Conservation (phyloP, 1,140 invertebrate species). For the Hycleus phaleratus region DNA sequence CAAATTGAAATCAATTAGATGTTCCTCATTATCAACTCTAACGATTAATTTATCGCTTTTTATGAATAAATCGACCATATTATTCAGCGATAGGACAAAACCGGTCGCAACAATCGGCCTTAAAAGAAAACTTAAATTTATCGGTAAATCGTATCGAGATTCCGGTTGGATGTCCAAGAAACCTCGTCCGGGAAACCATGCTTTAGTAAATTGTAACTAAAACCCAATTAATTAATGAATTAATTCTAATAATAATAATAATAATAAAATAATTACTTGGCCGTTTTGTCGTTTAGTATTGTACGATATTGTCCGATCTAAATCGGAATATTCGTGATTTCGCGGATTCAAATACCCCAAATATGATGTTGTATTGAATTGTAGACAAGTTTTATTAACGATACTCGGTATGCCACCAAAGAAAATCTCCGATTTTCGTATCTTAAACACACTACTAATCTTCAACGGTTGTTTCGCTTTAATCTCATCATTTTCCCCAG, state of each 20-base stretch:
- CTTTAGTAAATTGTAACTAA: slow-evolving; percentile 17
- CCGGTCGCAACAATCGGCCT: slow-evolving; percentile 9
- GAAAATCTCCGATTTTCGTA: slow-evolving; percentile 21
- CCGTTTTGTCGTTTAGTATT: slow-evolving; percentile 14
- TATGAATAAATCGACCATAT: slow-evolving; percentile 55
- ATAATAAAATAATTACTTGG: not conserved
- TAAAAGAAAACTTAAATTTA: slow-evolving; percentile 41
- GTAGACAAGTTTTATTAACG: slow-evolving; percentile 13
- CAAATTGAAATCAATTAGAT: slow-evolving; percentile 49
- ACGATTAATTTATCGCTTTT: slow-evolving; percentile 52
- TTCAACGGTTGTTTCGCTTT: not conserved
- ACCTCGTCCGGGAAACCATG: slow-evolving; percentile 17
- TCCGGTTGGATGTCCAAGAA: slow-evolving; percentile 5
- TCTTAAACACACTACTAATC: slow-evolving; percentile 15
- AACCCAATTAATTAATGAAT: not conserved
- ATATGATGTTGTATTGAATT: slow-evolving; percentile 22
- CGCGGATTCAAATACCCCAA: slow-evolving; percentile 23
- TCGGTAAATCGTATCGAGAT: slow-evolving; percentile 45
- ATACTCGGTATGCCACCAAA: slow-evolving; percentile 29
- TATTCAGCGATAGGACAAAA: slow-evolving; percentile 33
- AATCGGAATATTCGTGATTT: too few relatives aligned
- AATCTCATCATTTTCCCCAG: too few relatives aligned
- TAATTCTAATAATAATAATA: not conserved
- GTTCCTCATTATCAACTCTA: slow-evolving; percentile 59
- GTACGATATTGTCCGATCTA: slow-evolving; percentile 5